These are phyloP conservation scores for Cataglyphis hispanica DNA, from an alignment of 1,140 invertebrate species.

Conservation along the genomic window DNA sequence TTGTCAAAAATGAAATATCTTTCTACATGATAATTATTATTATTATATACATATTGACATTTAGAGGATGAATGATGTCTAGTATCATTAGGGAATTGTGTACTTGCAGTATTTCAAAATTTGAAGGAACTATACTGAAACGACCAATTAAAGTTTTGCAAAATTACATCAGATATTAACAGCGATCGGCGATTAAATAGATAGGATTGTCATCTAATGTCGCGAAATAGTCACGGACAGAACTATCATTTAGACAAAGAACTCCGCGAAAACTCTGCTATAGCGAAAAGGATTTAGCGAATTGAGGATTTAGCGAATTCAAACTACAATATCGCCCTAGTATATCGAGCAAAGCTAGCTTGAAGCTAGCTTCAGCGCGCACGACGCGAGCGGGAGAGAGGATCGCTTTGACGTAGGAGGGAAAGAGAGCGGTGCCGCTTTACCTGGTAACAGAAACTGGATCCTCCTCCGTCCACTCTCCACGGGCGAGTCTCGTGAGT, in stretches of 20 bases:
- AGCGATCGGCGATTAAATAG: not conserved
- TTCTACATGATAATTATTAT: not conserved
- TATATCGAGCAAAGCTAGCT: too few species aligned
- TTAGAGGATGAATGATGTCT: not conserved
- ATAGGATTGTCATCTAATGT: not conserved
- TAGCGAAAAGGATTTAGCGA: not conserved
- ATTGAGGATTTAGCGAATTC: too few species aligned
- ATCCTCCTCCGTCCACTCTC: not conserved
- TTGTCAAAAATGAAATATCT: not conserved
- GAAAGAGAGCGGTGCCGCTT: not conserved
- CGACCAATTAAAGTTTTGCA: not conserved
- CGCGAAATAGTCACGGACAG: not conserved
- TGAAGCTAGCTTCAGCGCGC: not conserved
- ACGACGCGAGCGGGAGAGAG: not conserved
- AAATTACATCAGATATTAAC: not conserved
- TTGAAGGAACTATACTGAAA: not conserved
- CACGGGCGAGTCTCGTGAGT: not conserved
- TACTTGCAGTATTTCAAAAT: not conserved
- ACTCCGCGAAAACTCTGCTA: too few species aligned
- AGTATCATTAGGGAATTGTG: not conserved
- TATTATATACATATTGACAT: not conserved
- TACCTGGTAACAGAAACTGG: conserved; percentile 50
- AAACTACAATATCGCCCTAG: not conserved
- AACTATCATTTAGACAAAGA: not conserved
- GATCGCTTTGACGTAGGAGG: not conserved